phyloP scores from a whole-genome alignment of 2,888 invertebrate species.

The Amphipyra tragopoginis region DNA sequence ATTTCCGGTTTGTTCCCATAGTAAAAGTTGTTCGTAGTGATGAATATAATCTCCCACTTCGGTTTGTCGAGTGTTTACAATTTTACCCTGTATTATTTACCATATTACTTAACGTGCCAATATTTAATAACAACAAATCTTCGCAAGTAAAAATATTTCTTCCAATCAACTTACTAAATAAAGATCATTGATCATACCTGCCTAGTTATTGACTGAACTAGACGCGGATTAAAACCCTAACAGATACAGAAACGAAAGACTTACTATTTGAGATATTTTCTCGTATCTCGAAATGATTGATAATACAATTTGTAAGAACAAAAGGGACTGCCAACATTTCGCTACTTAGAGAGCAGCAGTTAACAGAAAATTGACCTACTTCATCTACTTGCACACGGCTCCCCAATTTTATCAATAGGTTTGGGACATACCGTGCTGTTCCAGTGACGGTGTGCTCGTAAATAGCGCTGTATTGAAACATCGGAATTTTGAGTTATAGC shows the following conservation, averaged over 20 bases:
- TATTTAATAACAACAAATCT: no score
- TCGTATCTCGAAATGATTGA: constrained; percentile 13
- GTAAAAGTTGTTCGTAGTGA: no score
- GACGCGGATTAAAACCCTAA: no score
- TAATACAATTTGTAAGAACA: constrained; percentile 24
- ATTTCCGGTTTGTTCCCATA: no score
- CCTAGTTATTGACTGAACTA: no score
- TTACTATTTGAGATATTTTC: not conserved
- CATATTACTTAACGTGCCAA: no score
- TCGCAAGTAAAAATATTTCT: no score
- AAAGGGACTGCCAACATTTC: constrained; percentile 32
- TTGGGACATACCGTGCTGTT: constrained; percentile 19
- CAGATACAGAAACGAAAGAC: not conserved
- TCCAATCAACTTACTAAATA: no score
- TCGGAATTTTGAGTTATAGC: not conserved
- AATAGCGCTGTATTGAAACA: not conserved
- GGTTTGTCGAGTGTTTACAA: no score
- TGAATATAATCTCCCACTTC: no score
- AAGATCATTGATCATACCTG: no score
- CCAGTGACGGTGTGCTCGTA: not conserved
- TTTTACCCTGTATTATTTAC: no score
- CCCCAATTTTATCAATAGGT: constrained; percentile 32
- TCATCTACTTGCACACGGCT: constrained; percentile 5
- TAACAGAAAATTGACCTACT: constrained; percentile 49
- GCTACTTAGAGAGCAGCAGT: constrained; percentile 34